Conservation (phyloP, 2,888 invertebrate genomes). For the Pristionchus japonicus region DNA sequence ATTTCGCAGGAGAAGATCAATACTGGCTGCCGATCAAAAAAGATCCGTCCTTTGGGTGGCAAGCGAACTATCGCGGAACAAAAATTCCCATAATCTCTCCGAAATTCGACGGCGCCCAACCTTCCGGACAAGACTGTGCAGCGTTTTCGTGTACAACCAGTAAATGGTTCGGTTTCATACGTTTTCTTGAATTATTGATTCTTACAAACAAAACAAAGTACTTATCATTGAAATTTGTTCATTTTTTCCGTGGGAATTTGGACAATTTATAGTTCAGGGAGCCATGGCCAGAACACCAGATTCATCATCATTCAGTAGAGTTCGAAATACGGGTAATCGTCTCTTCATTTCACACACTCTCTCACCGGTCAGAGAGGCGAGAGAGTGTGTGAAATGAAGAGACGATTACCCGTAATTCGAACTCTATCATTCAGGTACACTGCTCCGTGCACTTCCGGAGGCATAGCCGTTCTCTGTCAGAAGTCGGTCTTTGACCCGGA, state of each 20-base stretch:
- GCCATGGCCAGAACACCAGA: too few relatives aligned
- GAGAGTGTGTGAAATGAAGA: too few relatives aligned
- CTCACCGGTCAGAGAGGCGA: too few relatives aligned
- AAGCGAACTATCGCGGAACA: background rate
- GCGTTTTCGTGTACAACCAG: background rate
- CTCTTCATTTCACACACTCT: background rate
- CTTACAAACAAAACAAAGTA: too few relatives aligned
- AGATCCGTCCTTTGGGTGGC: background rate
- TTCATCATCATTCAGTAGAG: too few relatives aligned
- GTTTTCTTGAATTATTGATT: too few relatives aligned
- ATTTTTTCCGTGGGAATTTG: too few relatives aligned
- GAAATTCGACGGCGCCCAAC: background rate
- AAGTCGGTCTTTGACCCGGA: background rate
- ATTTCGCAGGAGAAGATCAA: background rate
- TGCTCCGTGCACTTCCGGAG: background rate
- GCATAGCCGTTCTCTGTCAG: background rate
- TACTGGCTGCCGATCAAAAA: background rate
- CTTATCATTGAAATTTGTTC: too few relatives aligned
- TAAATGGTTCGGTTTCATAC: too few relatives aligned
- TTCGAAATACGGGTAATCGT: too few relatives aligned
- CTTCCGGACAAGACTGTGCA: background rate
- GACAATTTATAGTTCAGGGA: too few relatives aligned
- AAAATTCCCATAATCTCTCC: background rate
- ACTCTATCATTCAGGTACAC: background rate
- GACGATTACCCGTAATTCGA: too few relatives aligned